phyloP scores from a whole-genome alignment of 2,888 invertebrate genomes.

The Thelaira solivaga region DNA sequence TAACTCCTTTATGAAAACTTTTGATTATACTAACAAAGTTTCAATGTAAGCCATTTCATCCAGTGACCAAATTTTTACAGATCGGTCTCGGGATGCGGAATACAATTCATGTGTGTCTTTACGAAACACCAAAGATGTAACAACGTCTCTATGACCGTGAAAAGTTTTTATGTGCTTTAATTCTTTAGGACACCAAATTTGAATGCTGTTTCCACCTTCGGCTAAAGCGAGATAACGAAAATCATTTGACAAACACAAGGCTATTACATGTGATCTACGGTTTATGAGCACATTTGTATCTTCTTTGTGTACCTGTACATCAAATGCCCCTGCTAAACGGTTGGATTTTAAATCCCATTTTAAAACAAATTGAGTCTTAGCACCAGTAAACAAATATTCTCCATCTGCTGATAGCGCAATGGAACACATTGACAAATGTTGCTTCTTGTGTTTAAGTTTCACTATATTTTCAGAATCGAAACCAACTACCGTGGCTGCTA shows the following conservation, averaged over 20 bases:
- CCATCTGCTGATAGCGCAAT: conserved; percentile 87
- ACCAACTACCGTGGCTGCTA: conserved; percentile 82
- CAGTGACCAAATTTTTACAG: conserved; percentile 95
- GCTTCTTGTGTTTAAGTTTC: conserved; percentile 85
- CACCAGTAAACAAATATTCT: conserved; percentile 86
- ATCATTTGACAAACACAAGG: conserved; percentile 87
- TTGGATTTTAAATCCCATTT: conserved; percentile 88
- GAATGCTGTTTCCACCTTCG: conserved; percentile 83
- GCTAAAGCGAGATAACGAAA: conserved; percentile 88
- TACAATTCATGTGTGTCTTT: conserved; percentile 91
- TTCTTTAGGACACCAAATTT: conserved; percentile 89
- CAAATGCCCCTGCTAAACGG: conserved; percentile 80
- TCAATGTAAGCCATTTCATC: conserved; percentile 98
- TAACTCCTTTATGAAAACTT: not conserved
- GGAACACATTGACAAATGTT: conserved; percentile 88
- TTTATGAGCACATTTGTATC: conserved; percentile 70
- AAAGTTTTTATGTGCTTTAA: conserved; percentile 88
- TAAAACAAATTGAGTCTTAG: conserved; percentile 91
- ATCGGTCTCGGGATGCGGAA: conserved; percentile 86
- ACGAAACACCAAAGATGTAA: conserved; percentile 90
- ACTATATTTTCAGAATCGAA: conserved; percentile 77
- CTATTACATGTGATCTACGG: conserved; percentile 78
- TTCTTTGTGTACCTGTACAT: conserved; percentile 76
- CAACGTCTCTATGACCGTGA: conserved; percentile 85
- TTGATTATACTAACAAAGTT: conserved; percentile 82